These are phyloP conservation scores for Eilema caniola DNA, from an alignment of 2,888 invertebrate species.

Conservation along the genomic window DNA sequence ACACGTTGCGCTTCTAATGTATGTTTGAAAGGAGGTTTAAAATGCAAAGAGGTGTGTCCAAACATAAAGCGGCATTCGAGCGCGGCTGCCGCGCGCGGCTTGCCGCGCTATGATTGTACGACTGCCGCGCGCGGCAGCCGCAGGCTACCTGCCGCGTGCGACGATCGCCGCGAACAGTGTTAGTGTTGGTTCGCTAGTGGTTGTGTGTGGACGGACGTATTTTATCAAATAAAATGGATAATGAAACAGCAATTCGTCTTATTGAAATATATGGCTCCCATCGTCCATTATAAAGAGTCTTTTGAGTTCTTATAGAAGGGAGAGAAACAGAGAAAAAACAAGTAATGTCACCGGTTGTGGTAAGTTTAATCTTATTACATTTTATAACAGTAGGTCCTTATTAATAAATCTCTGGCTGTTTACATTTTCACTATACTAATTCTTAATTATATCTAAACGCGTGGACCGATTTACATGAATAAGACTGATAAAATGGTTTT, in stretches of 20 bases:
- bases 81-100: not conserved
- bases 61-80: not conserved
- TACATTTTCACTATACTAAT: conserved; percentile 22
- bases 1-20: too few relatives aligned
- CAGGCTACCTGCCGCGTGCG: conserved; percentile 7
- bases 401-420: conserved; percentile 22
- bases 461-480: conserved; percentile 33
- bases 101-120: too few relatives aligned
- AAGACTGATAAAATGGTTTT: conserved; percentile 33
- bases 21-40: too few relatives aligned
- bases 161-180: conserved; percentile 22
- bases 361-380: conserved; percentile 7
- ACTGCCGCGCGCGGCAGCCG: not conserved
- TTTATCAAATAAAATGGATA: conserved; percentile 24
- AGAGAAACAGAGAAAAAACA: conserved; percentile 30
- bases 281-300: conserved; percentile 8
- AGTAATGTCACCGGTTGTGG: conserved; percentile 26
- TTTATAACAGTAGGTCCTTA: conserved; percentile 24
- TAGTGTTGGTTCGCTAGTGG: conserved; percentile 21
- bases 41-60: too few relatives aligned
- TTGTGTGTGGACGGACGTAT: conserved; percentile 18
- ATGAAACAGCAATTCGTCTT: conserved; percentile 26
- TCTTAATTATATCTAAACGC: conserved; percentile 31
- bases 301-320: conserved; percentile 24
- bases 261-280: conserved; percentile 25